Evolutionary conservation across 1,140 invertebrate genomes (phyloP), one percentile per base, ranked within the genome.

Genomic region (Drosophila pectinifera): DNA sequence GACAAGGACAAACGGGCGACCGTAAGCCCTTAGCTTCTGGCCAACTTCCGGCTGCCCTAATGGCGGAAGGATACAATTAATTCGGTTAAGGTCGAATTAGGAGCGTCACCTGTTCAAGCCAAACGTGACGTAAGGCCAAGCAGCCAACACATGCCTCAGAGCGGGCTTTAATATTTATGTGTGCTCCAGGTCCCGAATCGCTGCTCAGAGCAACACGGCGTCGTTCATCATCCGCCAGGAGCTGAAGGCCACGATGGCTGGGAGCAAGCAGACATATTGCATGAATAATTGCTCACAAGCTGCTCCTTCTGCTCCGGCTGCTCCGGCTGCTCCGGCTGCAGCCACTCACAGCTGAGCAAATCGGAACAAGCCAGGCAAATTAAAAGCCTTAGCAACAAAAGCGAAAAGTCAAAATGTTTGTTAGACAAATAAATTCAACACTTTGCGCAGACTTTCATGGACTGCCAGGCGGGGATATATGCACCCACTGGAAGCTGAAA

Each of bases 31-130:
- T 55, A 41, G 22, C 67, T 46, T 55, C 13, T 10, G 61, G 26
- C 39, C 41, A 70, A 46, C 58, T 64, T 78, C 62, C 62, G 72
- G 53, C 38, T 73, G 59, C 58, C 36, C 41, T 73, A 54, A 75
- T 56, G 70, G 57, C 65, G 61, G 74, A 84, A 67, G 65, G 62
- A 77, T 73, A 49, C 57, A 73, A 85, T 85, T 84, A 84, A 72
- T 75, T 62, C 67, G 28, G 75, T 79, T 73, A 77, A 54, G 67
- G 24, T 51, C 64, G 56, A 72, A 78, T 78, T 65, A 46, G 49
- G 59, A 78, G 65, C 63, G 53, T 55, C 67, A 69, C 57, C 65
- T 70, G 65, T 54, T 69, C 5, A 46, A 11, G 14, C 11, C 39
- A 11, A 75, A 64, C 49, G 68, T 75, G 53, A 53, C 41, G 18